Evolutionary conservation across 2,888 invertebrate species (phyloP).

Genomic region (Campoletis raptor): DNA sequence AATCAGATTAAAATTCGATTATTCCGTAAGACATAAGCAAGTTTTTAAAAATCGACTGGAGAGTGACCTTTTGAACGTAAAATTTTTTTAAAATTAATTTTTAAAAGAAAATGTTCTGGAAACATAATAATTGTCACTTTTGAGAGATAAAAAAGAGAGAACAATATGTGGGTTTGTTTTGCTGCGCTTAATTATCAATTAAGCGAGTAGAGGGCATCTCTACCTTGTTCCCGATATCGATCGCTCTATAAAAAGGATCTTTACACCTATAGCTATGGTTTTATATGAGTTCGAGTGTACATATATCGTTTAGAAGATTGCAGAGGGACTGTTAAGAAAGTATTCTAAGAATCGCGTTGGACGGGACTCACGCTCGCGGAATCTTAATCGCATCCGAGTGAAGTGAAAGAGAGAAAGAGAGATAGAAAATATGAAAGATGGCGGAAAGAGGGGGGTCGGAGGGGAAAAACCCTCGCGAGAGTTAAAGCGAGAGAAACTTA

Average conservation of each 20-base stretch:
- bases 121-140: neutral
- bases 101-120: neutral
- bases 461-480: slow-evolving; percentile 27
- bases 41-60: too few relatives aligned
- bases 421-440: slow-evolving; percentile 68
- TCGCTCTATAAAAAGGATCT: slow-evolving; percentile 49
- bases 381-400: slow-evolving; percentile 75
- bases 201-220: slow-evolving; percentile 29
- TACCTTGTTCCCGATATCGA: slow-evolving; percentile 45
- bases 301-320: slow-evolving; percentile 48
- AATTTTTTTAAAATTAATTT: too few relatives aligned
- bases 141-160: neutral
- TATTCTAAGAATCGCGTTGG: slow-evolving; percentile 75
- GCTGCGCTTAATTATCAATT: slow-evolving; percentile 32
- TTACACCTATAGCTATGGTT: slow-evolving; percentile 20
- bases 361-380: slow-evolving; percentile 72
- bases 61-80: too few relatives aligned
- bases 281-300: neutral
- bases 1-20: too few relatives aligned
- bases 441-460: slow-evolving; percentile 3
- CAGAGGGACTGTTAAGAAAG: slow-evolving; percentile 65
- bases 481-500: slow-evolving; percentile 44
- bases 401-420: slow-evolving; percentile 52
- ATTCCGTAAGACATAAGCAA: too few relatives aligned
- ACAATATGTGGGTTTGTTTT: neutral